phyloP scores from a whole-genome alignment of 2,888 invertebrate genomes.

The Heliconius aoede region DNA sequence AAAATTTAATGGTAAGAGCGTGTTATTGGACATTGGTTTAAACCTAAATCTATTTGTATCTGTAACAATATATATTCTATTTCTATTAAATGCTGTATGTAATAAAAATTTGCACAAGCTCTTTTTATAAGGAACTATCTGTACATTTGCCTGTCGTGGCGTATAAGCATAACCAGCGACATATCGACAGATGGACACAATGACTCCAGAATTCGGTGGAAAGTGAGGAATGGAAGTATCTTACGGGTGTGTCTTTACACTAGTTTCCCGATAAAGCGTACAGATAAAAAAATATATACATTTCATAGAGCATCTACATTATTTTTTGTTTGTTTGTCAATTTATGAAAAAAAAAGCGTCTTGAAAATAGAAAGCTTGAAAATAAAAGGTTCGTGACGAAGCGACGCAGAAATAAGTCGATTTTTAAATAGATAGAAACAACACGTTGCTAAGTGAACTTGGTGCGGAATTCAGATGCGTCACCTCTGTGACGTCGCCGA shows the following conservation, averaged over 20 bases:
- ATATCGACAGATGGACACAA: too few relatives aligned
- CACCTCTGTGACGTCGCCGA: conserved; percentile 52
- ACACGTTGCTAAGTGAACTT: conserved; percentile 56
- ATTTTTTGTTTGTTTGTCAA: neutral
- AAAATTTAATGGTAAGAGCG: conserved; percentile 2
- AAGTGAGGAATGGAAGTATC: too few relatives aligned
- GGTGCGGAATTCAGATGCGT: conserved; percentile 57
- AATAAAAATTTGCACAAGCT: neutral
- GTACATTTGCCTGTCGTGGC: too few relatives aligned
- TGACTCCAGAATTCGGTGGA: too few relatives aligned
- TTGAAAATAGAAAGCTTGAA: neutral
- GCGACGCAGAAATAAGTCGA: conserved; percentile 49
- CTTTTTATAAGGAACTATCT: too few relatives aligned
- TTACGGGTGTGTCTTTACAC: too few relatives aligned
- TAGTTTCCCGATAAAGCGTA: too few relatives aligned
- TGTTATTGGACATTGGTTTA: conserved; percentile 1
- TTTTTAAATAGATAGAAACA: conserved; percentile 56
- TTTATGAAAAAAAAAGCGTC: neutral
- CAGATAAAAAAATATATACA: too few relatives aligned
- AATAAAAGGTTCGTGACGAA: conserved; percentile 42
- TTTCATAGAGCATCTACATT: neutral
- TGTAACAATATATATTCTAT: neutral
- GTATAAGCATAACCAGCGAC: too few relatives aligned
- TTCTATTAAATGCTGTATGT: neutral
- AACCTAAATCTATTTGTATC: neutral